Evolutionary conservation across 2,797 vertebrate species (phyloP), one percentile per base, ranked within the genome.

Genomic region (Sardinella longiceps): DNA sequence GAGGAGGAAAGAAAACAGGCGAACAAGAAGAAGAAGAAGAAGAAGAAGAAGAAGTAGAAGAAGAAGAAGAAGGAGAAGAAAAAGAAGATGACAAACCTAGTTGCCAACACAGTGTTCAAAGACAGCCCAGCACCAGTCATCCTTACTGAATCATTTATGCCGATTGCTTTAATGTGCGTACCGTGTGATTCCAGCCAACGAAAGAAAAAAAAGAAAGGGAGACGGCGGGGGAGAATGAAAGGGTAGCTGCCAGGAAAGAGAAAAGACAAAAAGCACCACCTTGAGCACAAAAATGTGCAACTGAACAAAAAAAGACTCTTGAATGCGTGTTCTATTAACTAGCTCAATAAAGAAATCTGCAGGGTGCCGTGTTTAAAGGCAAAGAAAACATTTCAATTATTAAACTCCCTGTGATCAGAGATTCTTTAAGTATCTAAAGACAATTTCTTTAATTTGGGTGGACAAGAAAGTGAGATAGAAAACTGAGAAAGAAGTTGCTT

Each of bases 81-180:
- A 33, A 39, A 37, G 15, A 3, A 28, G 3, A 82, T 85, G 87
- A 87, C 18, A 23, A 88, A 92, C 89, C 90, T 93, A 85, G 88
- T 92, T 89, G 88, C 85, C 88, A 89, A 84, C 88, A 28, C 80
- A 58, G 82, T 50, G 86, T 85, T 88, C 85, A 88, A 86, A 91
- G 85, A 86, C 63, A 81, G 83, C 86, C 87, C 80, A 88, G 88
- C 83, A 87, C 88, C 86, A 43, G 81, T 82, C 85, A 86, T 89
- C 80, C 43, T 86, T 85, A 74, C 85, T 86, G 88, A 91, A 88
- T 89, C 88, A 86, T 90, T 89, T 82, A 86, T 89, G 88, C 93
- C 81, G 89, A 90, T 51, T 82, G 74, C 89, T 92, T 92, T 92
- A 86, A 89, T 89, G 90, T 89, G 87, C 89, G 90, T 89, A 87